Conservation (phyloP, 2,113 vertebrate genomes). For the Pagrus major region DNA sequence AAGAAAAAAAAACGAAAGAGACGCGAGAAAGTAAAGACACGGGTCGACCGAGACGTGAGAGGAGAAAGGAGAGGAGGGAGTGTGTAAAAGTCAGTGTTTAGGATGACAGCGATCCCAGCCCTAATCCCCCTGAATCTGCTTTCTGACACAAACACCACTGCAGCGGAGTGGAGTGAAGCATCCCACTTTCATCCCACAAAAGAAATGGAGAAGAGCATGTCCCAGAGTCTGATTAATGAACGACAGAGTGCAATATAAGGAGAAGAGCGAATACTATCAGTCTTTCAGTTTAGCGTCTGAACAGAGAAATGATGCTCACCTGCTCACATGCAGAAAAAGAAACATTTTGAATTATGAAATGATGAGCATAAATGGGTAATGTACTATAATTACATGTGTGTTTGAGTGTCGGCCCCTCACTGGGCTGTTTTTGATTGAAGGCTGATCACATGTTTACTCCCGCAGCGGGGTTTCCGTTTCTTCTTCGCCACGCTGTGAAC, state of each 20-base stretch:
- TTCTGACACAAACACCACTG: constrained; percentile 3
- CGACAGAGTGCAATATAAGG: constrained; percentile 11
- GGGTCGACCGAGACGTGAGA: background rate
- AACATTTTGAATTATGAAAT: background rate
- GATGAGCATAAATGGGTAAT: background rate
- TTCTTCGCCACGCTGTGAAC: background rate
- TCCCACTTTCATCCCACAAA: constrained; percentile 8
- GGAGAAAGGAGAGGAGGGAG: constrained; percentile 23
- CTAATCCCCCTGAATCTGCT: constrained; percentile 41
- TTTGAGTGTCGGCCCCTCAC: background rate
- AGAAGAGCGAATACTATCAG: constrained; percentile 16
- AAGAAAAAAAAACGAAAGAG: constrained; percentile 1
- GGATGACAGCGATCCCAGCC: constrained; percentile 43
- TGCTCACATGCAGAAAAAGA: background rate
- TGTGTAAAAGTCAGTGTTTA: constrained; percentile 49
- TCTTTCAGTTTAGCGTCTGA: background rate
- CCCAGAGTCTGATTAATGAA: constrained; percentile 20
- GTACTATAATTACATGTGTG: background rate
- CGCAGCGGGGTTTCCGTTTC: background rate
- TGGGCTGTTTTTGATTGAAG: constrained; percentile 6
- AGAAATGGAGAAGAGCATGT: constrained; percentile 28
- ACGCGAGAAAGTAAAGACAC: constrained; percentile 1
- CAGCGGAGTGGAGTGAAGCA: background rate
- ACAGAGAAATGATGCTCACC: background rate
- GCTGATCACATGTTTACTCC: constrained; percentile 10